Conservation (phyloP, 23 tunicate species). For the Ascidia mentula region DNA sequence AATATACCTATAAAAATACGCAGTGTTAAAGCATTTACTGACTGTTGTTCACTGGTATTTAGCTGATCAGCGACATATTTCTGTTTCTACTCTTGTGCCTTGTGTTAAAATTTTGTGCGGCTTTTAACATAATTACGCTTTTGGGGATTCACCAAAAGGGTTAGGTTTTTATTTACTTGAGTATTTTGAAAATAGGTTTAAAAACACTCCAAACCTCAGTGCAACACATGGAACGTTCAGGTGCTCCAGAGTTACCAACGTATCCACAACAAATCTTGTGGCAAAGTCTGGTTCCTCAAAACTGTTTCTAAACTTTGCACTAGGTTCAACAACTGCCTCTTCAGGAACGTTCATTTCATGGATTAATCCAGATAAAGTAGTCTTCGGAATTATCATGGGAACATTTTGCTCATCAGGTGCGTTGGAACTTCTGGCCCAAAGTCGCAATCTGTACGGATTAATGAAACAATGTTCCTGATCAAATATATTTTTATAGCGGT, state of each 20-base stretch:
- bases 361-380: background rate
- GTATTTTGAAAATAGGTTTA: too few relatives aligned
- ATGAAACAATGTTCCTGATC: background rate
- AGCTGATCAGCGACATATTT: too few relatives aligned
- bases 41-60: too few relatives aligned
- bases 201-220: background rate
- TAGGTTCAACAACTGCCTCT: background rate
- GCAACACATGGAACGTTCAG: background rate
- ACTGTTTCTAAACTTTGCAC: background rate
- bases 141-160: too few relatives aligned
- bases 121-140: too few relatives aligned
- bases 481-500: background rate
- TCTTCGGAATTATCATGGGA: background rate
- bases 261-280: background rate
- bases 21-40: too few relatives aligned
- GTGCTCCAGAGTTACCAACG: background rate
- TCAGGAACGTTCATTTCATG: background rate
- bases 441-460: background rate
- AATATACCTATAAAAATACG: background rate
- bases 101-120: too few relatives aligned
- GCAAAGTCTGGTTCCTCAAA: background rate
- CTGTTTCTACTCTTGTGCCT: too few relatives aligned
- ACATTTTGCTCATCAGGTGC: background rate
- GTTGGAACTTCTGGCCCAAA: background rate
- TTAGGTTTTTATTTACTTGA: background rate